Evolutionary conservation across 2,113 vertebrate genomes (phyloP).

Genomic region (Crocuta crocuta): DNA sequence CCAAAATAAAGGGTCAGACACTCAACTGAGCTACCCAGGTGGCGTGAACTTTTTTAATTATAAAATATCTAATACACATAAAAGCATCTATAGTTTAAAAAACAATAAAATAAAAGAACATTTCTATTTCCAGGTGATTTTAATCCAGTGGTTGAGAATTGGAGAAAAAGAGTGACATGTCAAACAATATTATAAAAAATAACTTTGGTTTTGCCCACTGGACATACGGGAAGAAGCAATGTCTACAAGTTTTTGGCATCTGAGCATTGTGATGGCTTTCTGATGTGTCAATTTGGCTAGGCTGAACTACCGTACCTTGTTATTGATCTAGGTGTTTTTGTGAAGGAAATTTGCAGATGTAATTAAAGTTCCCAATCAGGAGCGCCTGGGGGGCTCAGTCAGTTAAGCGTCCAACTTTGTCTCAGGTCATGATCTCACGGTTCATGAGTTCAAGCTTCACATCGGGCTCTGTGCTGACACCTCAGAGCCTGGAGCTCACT

Average conservation of each 20-base stretch:
- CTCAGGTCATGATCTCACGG: no score
- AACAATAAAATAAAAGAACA: neutral
- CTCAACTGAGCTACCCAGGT: no score
- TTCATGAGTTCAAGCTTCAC: no score
- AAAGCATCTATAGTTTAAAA: neutral
- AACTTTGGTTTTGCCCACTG: neutral
- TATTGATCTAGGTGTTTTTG: neutral
- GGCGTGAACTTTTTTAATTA: neutral
- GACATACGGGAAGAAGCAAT: neutral
- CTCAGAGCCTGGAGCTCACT: no score
- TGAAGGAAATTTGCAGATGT: neutral
- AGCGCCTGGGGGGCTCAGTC: no score
- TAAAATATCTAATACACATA: neutral
- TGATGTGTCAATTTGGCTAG: neutral
- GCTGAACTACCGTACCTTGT: neutral
- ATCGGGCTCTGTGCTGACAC: no score
- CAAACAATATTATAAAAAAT: neutral
- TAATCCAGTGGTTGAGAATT: constrained; percentile 2
- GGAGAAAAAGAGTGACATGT: neutral
- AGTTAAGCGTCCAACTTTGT: no score
- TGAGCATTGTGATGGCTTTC: neutral
- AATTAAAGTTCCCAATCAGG: neutral
- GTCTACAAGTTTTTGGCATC: neutral
- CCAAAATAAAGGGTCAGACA: no score
- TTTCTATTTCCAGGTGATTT: constrained; percentile 37